Evolutionary conservation across 2,797 vertebrate species (phyloP), one percentile per base, ranked within the genome.

Genomic region (Labroides dimidiatus): DNA sequence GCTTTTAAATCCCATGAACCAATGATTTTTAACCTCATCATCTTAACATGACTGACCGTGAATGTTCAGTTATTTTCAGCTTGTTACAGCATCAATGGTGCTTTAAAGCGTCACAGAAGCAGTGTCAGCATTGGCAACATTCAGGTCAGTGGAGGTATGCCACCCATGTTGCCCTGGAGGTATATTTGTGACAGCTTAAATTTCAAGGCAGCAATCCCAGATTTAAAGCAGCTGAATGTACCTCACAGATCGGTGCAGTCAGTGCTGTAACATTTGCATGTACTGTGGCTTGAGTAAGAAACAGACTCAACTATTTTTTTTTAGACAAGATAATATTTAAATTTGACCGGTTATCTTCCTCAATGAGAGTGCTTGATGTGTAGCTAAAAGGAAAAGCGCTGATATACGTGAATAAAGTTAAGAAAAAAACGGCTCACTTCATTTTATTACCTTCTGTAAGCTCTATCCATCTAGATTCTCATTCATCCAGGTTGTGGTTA

Each of bases 161-260:
- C 48, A 52, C 17, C 44, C 6, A 14, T 10, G 11, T 52, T 37
- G 37, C 37, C 8, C 39, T 15, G 39, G 67, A 12, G 6, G 30
- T 54, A 30, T 42, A 59, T 50, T 53, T 58, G 37, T 54, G 50
- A 61, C 43, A 2, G 62, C 72, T 80, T 55, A 37, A 57, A 65
- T 75, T 66, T 69, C 20, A 57, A n/a, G 45, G 15, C 20, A 20
- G 15, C 52, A 24, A 66, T 44, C 15, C 41, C 19, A 24, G 15
- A 61, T 30, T 30, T 4, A 10, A 72, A 19, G 10, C 41, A 51
- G 37, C 24, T 52, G 30, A 21, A 71, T 58, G 64, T 47, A 21
- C 58, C 58, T 48, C 27, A 57, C 45, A 62, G 42, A 42, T 2
- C 7, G 27, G 10, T 1, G 17, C 2, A n/a, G 12, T 39, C 19